phyloP scores from a whole-genome alignment of 2,113 vertebrate species.

The Tachysurus fulvidraco region DNA sequence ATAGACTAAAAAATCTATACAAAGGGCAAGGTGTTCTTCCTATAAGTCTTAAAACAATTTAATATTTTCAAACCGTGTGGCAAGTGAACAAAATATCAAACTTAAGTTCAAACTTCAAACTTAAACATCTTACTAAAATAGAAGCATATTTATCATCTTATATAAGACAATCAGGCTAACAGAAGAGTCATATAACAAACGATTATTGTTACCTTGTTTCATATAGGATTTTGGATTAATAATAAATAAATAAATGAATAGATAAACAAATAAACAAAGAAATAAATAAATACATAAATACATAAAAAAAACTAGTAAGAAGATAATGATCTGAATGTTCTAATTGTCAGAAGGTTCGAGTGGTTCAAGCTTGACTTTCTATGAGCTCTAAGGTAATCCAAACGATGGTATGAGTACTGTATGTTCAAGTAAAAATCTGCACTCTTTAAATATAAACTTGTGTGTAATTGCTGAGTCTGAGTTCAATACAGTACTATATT shows the following conservation, averaged over 20 bases:
- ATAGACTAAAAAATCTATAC: not conserved
- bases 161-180: not conserved
- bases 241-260: too few relatives aligned
- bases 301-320: too few relatives aligned
- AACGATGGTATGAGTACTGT: not conserved
- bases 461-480: not conserved
- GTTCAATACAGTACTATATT: not conserved
- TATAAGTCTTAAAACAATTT: not conserved
- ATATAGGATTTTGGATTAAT: not conserved
- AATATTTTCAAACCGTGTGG: not conserved
- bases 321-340: not conserved
- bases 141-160: not conserved
- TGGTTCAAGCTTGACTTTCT: not conserved
- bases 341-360: not conserved
- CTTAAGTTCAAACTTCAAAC: not conserved
- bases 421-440: not conserved
- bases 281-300: too few relatives aligned
- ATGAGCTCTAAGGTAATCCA: not conserved
- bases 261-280: too few relatives aligned
- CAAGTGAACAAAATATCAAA: not conserved
- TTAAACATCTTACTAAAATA: not conserved
- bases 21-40: not conserved
- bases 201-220: not conserved
- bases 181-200: not conserved
- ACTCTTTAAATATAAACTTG: not conserved